Evolutionary conservation across 2,888 invertebrate genomes (phyloP).

Genomic region (Acleris literana): DNA sequence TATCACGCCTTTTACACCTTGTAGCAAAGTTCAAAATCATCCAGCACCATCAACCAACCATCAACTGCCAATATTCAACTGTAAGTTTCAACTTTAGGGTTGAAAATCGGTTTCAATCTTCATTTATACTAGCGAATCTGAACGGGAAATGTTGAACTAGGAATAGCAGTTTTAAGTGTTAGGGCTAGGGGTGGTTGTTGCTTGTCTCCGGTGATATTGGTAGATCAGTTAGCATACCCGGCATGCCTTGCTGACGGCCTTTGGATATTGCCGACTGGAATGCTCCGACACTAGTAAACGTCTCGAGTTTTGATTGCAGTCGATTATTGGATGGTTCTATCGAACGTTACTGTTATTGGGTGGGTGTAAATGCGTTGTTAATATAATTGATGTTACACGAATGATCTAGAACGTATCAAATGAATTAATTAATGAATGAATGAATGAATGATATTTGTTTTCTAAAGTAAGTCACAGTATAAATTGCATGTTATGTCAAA

Average conservation of each 20-base stretch:
- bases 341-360: neutral
- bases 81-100: too few relatives aligned
- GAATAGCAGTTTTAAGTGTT: neutral
- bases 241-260: slow-evolving; percentile 12
- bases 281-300: slow-evolving; percentile 16
- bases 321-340: slow-evolving; percentile 15
- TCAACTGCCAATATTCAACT: too few relatives aligned
- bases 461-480: too few relatives aligned
- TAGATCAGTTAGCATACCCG: neutral
- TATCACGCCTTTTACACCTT: too few relatives aligned
- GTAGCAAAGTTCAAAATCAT: too few relatives aligned
- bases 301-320: slow-evolving; percentile 23
- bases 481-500: too few relatives aligned
- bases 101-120: neutral
- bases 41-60: too few relatives aligned
- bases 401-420: too few relatives aligned
- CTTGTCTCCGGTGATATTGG: neutral
- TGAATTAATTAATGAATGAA: too few relatives aligned
- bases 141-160: neutral
- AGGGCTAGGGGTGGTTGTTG: neutral
- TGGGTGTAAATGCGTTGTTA: neutral
- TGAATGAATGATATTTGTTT: too few relatives aligned
- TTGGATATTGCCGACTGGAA: slow-evolving; percentile 30
- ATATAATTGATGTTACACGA: neutral
- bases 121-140: neutral